Conservation (phyloP, 2,113 vertebrate genomes). For the Indicator maculatus region DNA sequence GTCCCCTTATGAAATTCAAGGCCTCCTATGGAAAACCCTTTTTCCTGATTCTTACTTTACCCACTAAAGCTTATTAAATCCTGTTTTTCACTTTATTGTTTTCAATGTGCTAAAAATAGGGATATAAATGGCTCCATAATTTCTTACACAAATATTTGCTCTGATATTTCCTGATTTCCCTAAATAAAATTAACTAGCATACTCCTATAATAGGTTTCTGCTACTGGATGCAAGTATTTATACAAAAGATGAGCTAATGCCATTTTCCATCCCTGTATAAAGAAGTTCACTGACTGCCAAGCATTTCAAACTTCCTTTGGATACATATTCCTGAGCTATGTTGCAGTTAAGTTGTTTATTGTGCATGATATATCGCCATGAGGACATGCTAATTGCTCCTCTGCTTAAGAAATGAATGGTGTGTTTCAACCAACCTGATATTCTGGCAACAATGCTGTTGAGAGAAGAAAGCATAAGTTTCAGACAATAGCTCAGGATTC, state of each 20-base stretch:
- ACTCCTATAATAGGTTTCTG: neutral
- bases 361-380: neutral
- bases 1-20: neutral
- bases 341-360: neutral
- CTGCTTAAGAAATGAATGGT: neutral
- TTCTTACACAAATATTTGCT: constrained; percentile 36
- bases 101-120: constrained; percentile 17
- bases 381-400: neutral
- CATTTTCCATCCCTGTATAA: neutral
- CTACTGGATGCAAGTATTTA: constrained; percentile 3
- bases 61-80: neutral
- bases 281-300: neutral
- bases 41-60: neutral
- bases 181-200: neutral
- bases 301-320: neutral
- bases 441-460: neutral
- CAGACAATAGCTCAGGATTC: neutral
- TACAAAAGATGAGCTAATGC: neutral
- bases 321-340: neutral
- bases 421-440: neutral
- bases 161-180: constrained; percentile 45
- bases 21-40: neutral
- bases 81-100: neutral
- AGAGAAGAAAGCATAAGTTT: neutral
- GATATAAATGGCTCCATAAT: constrained; percentile 11